phyloP scores from a whole-genome alignment of 2,888 invertebrate species.

The Agrotis ipsilon region DNA sequence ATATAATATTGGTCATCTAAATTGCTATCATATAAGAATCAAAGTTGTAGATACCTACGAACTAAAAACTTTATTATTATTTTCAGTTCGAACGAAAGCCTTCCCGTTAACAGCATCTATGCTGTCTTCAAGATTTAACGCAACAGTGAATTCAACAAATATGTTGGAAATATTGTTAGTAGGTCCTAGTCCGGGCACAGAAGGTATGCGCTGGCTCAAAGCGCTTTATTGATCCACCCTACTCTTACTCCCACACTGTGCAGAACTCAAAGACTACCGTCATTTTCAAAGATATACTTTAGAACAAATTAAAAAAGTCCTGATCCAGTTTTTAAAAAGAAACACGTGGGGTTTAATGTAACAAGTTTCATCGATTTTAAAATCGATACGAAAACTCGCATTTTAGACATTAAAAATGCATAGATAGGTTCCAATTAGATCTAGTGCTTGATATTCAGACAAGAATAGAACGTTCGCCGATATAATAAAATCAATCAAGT shows the following conservation, averaged over 20 bases:
- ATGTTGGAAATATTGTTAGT: neutral
- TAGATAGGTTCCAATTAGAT: neutral
- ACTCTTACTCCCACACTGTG: neutral
- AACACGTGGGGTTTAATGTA: neutral
- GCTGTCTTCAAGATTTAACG: neutral
- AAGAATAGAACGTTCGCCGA: conserved; percentile 17
- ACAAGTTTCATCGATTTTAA: conserved; percentile 3
- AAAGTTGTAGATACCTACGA: neutral
- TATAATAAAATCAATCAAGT: neutral
- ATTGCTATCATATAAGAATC: neutral
- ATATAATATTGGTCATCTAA: neutral
- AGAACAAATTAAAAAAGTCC: neutral
- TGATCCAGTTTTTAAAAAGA: neutral
- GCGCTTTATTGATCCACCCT: conserved; percentile 7
- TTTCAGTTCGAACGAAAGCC: neutral
- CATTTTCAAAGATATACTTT: neutral
- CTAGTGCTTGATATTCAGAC: neutral
- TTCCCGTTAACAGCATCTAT: neutral
- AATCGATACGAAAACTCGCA: conserved; percentile 10
- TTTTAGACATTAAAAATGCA: conserved; percentile 15
- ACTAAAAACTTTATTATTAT: neutral
- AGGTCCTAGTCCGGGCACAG: conserved; percentile 5
- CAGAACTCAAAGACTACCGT: neutral
- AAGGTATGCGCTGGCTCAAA: neutral
- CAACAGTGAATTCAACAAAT: conserved; percentile 1